phyloP scores from a whole-genome alignment of 2,113 vertebrate species.

The Pavo muticus region DNA sequence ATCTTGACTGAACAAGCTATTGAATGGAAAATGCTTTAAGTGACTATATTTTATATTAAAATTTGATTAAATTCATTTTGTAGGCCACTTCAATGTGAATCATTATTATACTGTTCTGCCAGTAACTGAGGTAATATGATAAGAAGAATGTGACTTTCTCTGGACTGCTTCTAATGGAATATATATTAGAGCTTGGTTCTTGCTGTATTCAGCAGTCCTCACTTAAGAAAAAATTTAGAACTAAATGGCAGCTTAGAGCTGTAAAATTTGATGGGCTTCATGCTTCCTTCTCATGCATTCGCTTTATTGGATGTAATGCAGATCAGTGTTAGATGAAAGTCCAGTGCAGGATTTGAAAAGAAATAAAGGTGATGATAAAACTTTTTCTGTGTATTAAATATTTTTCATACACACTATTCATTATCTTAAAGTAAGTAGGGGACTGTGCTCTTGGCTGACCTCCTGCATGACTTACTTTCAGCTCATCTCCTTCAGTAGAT shows the following conservation, averaged over 20 bases:
- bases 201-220: not conserved
- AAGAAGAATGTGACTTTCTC: constrained; percentile 66
- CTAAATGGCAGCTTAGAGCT: constrained; percentile 26
- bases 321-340: not conserved
- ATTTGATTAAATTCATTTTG: constrained; percentile 67
- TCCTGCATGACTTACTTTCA: constrained; percentile 31
- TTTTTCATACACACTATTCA: not conserved
- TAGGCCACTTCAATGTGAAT: constrained; percentile 62
- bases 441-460: constrained; percentile 1
- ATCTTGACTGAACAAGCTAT: constrained; percentile 5
- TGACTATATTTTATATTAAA: constrained; percentile 55
- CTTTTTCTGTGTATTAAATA: not conserved
- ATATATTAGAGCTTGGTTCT: not conserved
- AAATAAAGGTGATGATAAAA: not conserved
- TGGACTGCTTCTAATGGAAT: constrained; percentile 33
- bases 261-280: not conserved
- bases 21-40: constrained; percentile 39
- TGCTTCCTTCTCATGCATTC: not conserved
- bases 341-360: not conserved
- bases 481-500: constrained; percentile 8
- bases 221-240: constrained; percentile 30
- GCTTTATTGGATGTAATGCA: not conserved
- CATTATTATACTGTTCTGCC: constrained; percentile 66
- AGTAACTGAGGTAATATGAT: constrained; percentile 66
- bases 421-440: not conserved